phyloP scores from a whole-genome alignment of 2,888 invertebrate species.

The Drosophila niveifrons region DNA sequence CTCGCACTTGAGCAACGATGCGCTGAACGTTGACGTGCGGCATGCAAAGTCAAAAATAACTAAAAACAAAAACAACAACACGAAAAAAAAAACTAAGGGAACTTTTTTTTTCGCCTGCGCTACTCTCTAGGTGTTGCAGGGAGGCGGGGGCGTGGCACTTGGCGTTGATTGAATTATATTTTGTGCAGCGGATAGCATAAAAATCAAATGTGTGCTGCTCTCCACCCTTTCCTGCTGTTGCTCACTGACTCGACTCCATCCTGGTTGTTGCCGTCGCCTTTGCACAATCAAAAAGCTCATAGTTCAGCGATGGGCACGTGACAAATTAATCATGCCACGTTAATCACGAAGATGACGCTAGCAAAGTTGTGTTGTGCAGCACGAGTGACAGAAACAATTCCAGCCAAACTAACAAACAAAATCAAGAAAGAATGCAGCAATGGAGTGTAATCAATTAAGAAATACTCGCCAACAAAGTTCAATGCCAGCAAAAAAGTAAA shows the following conservation, averaged over 20 bases:
- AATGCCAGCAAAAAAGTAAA: too few species aligned
- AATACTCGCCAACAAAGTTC: too few species aligned
- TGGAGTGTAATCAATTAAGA: too few species aligned
- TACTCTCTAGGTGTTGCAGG: slow-evolving; percentile 24
- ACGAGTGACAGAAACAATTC: background rate
- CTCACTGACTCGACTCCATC: background rate
- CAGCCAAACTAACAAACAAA: background rate
- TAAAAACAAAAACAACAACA: slow-evolving; percentile 35
- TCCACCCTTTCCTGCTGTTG: background rate
- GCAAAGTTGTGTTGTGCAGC: slow-evolving; percentile 27
- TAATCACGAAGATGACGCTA: slow-evolving; percentile 46
- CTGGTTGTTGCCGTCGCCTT: slow-evolving; percentile 15
- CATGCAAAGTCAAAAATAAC: slow-evolving; percentile 78
- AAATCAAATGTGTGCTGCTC: slow-evolving; percentile 65
- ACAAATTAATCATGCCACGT: slow-evolving; percentile 63
- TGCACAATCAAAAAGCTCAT: slow-evolving; percentile 56
- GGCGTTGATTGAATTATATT: slow-evolving; percentile 80
- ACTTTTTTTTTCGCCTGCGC: slow-evolving; percentile 21
- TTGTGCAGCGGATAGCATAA: slow-evolving; percentile 76
- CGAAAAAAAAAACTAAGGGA: slow-evolving; percentile 28
- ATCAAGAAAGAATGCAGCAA: too few species aligned
- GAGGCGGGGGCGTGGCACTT: slow-evolving; percentile 70
- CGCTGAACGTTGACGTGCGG: slow-evolving; percentile 66
- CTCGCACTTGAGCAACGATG: slow-evolving; percentile 66
- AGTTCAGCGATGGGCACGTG: slow-evolving; percentile 62